A percentile compares a stretch with the other conserved stretches of the same genome.
These are phyloP conservation scores for Brachynemurus nebulosus DNA, from an alignment of 2,888 invertebrate genomes.

Conservation along the genomic window DNA sequence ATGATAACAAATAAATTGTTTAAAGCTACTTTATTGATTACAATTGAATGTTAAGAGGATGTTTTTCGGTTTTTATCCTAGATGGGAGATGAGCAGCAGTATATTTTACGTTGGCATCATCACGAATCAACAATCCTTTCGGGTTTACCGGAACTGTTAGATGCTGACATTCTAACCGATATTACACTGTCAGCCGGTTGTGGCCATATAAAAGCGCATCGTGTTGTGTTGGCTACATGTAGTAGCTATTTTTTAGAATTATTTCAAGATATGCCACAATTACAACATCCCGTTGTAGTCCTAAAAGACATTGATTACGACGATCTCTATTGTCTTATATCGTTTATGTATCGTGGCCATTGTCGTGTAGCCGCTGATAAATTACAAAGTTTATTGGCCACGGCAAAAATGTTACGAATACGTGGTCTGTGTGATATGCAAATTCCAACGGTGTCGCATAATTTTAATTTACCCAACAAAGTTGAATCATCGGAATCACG, in stretches of 20 bases:
- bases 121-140: slow-evolving; percentile 43
- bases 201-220: slow-evolving; percentile 70
- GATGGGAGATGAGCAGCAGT: slow-evolving; percentile 23
- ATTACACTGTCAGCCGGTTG: slow-evolving; percentile 78
- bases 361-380: slow-evolving; percentile 71
- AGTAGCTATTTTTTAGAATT: slow-evolving; percentile 82
- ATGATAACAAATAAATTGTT: not conserved
- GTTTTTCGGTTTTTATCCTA: too few species aligned
- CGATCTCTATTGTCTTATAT: slow-evolving; percentile 61
- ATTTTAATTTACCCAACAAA: slow-evolving; percentile 18
- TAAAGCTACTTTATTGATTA: not conserved
- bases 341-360: slow-evolving; percentile 81
- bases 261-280: slow-evolving; percentile 59
- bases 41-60: not conserved
- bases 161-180: slow-evolving; percentile 70
- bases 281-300: slow-evolving; percentile 57
- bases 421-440: slow-evolving; percentile 71
- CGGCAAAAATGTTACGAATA: slow-evolving; percentile 68
- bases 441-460: slow-evolving; percentile 14
- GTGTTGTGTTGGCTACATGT: slow-evolving; percentile 75
- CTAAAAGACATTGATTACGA: slow-evolving; percentile 54
- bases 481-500: slow-evolving; percentile 17
- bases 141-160: slow-evolving; percentile 62
- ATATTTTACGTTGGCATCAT: slow-evolving; percentile 30
- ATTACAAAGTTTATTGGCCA: slow-evolving; percentile 58